Conservation (phyloP, 2,888 invertebrate species). For the Bellardia pandia region DNA sequence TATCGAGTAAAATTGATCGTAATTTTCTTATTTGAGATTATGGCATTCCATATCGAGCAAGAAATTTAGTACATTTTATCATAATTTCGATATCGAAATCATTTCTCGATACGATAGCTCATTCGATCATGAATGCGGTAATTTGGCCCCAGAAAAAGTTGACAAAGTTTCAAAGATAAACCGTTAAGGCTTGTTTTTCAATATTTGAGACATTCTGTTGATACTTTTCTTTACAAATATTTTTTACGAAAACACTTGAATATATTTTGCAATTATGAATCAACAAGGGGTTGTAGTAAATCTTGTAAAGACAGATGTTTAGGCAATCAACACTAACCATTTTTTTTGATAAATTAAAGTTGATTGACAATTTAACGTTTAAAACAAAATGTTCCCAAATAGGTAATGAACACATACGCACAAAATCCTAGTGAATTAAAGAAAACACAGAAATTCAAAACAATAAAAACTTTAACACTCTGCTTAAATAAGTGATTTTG, state of each 20-base stretch:
- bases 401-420: background rate
- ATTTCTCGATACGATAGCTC: too few relatives aligned
- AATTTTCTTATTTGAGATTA: too few relatives aligned
- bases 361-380: conserved; percentile 5
- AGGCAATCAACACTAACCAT: background rate
- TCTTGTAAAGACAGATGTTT: conserved; percentile 3
- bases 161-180: too few relatives aligned
- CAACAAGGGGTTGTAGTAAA: background rate
- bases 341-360: background rate
- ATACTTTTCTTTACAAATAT: background rate
- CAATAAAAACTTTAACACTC: background rate
- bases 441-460: background rate
- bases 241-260: background rate
- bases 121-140: too few relatives aligned
- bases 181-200: too few relatives aligned
- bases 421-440: background rate
- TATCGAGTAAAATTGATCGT: too few relatives aligned
- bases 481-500: too few relatives aligned
- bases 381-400: background rate
- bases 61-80: too few relatives aligned
- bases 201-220: background rate
- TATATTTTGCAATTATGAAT: background rate
- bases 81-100: too few relatives aligned
- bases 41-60: too few relatives aligned
- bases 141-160: too few relatives aligned